Evolutionary conservation across 1,140 invertebrate species (phyloP).

Genomic region (Caenorhabditis elegans): WBcel235 BX284602.5:11510501-11511000

Average conservation of each 20-base stretch:
- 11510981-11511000: conserved; percentile 48
- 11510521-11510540: no score
- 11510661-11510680: conserved; percentile 29
- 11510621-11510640: background rate
- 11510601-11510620: background rate
- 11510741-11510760: conserved; percentile 42
- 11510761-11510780: conserved; percentile 40
- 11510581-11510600: conserved; percentile 33
- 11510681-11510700: conserved; percentile 33
- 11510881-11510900: conserved; percentile 57
- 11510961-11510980: conserved; percentile 61
- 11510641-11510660: background rate
- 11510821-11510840: conserved; percentile 57
- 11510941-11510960: conserved; percentile 61
- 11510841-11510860: conserved; percentile 61
- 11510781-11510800: conserved; percentile 60
- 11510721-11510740: conserved; percentile 32
- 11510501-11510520: background rate
- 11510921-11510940: conserved; percentile 63
- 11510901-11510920: conserved; percentile 64
- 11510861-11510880: conserved; percentile 60
- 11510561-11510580: no score
- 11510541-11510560: background rate
- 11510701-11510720: conserved; percentile 19
- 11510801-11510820: conserved; percentile 62